Conservation (phyloP, 1,140 invertebrate species). For the Orius insidiosus region DNA sequence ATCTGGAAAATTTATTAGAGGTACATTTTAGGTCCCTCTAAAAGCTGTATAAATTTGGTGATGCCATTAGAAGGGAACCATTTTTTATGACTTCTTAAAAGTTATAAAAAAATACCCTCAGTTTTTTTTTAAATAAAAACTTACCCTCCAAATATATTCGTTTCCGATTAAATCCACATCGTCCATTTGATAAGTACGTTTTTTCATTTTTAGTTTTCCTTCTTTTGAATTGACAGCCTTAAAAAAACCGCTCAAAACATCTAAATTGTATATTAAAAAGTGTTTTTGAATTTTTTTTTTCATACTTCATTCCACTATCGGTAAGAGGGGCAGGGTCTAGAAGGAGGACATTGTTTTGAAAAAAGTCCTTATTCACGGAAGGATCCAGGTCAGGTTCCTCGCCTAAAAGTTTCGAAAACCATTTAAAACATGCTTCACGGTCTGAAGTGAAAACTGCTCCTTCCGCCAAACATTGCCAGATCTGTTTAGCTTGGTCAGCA, state of each 20-base stretch:
- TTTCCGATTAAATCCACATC: constrained; percentile 84
- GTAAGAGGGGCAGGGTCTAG: constrained; percentile 81
- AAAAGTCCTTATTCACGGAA: constrained; percentile 90
- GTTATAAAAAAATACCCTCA: no score
- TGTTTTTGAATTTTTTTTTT: constrained; percentile 4
- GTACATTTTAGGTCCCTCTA: no score
- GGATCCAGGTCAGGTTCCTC: constrained; percentile 94
- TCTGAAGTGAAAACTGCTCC: constrained; percentile 80
- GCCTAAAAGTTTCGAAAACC: constrained; percentile 98
- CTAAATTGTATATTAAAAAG: constrained; percentile 23
- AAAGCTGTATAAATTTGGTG: no score
- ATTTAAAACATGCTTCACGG: constrained; percentile 92
- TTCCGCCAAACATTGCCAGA: constrained; percentile 92
- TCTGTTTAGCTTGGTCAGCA: constrained; percentile 89
- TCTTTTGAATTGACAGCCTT: constrained; percentile 93
- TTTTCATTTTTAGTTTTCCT: constrained; percentile 75
- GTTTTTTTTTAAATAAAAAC: no score
- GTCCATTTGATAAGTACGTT: constrained; percentile 63
- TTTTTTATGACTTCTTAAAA: no score
- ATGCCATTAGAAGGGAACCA: no score
- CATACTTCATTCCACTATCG: constrained; percentile 88
- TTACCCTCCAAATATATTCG: constrained; percentile 92
- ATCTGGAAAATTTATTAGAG: no score
- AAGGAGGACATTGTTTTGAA: constrained; percentile 86
- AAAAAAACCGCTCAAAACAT: constrained; percentile 86